Conservation (phyloP, 1,140 invertebrate species). For the Papilio xuthus region DNA sequence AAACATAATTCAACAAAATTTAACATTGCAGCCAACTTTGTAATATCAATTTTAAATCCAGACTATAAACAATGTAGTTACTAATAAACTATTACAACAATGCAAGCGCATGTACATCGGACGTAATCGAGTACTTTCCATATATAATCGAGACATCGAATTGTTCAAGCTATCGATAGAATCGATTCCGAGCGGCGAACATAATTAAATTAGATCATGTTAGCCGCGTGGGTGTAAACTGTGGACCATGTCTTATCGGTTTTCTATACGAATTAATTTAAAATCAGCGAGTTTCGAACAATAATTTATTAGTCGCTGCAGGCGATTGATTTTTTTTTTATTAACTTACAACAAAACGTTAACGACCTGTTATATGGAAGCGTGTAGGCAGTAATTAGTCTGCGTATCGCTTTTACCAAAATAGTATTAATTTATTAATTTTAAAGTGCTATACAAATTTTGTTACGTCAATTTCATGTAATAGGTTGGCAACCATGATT, state of each 20-base stretch:
- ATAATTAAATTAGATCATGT: slow-evolving; percentile 39
- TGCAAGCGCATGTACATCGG: slow-evolving; percentile 18
- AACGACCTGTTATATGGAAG: slow-evolving; percentile 28
- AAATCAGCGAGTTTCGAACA: slow-evolving; percentile 36
- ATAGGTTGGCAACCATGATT: slow-evolving; percentile 2
- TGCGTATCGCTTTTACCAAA: slow-evolving; percentile 30
- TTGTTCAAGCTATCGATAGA: slow-evolving; percentile 28
- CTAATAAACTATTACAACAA: slow-evolving; percentile 34
- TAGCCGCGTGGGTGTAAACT: slow-evolving; percentile 33
- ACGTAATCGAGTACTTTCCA: slow-evolving; percentile 33
- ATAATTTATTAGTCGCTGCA: slow-evolving; percentile 36
- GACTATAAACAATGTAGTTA: slow-evolving; percentile 10
- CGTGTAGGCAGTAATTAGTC: slow-evolving; percentile 35
- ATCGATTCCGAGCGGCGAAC: slow-evolving; percentile 19
- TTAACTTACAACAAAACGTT: slow-evolving; percentile 35
- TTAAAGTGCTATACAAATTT: slow-evolving; percentile 12
- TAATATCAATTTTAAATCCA: background rate
- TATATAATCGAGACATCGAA: slow-evolving; percentile 37
- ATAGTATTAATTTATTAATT: slow-evolving; percentile 32
- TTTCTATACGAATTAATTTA: slow-evolving; percentile 40
- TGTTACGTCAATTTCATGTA: background rate
- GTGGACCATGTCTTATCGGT: slow-evolving; percentile 35
- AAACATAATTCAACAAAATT: background rate
- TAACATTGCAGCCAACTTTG: background rate
- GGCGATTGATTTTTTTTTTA: slow-evolving; percentile 30